Conservation (phyloP, 2,113 vertebrate species). For the Boulengeromyrus knoepffleri region DNA sequence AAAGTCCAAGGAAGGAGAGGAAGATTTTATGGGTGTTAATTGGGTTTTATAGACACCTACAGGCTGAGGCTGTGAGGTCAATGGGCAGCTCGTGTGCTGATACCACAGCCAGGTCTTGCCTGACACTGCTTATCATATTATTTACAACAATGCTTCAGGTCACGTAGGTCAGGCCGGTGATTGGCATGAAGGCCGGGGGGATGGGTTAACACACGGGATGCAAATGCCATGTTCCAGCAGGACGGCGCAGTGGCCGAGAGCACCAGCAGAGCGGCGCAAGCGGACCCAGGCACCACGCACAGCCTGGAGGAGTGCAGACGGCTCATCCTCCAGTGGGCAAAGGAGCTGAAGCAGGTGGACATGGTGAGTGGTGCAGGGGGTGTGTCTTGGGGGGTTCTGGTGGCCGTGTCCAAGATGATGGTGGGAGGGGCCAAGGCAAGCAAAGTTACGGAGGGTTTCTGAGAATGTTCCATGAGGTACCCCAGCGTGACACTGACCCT, state of each 20-base stretch:
- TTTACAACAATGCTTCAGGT: neutral
- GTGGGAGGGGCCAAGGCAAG: neutral
- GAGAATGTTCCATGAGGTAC: neutral
- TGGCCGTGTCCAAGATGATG: neutral
- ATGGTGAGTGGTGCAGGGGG: slow-evolving; percentile 12
- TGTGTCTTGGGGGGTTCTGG: neutral
- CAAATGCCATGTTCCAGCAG: slow-evolving; percentile 12
- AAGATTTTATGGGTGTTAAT: neutral
- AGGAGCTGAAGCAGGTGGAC: slow-evolving; percentile 31
- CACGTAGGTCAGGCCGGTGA: neutral
- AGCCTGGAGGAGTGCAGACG: slow-evolving; percentile 31
- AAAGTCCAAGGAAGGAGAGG: neutral
- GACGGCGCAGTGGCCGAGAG: neutral
- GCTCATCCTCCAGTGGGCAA: slow-evolving; percentile 38
- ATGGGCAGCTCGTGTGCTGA: neutral
- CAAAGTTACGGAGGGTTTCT: neutral
- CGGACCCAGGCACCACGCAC: neutral
- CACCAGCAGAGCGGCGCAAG: neutral
- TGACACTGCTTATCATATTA: neutral
- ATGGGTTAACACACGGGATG: neutral
- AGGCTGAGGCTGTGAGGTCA: neutral
- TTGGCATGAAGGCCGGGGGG: neutral
- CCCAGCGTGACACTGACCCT: neutral
- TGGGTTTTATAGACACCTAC: neutral
- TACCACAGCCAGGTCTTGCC: neutral